Percentiles rank a stretch among this genome's conserved stretches.
Conservation (phyloP, 1,140 invertebrate genomes). For the Hetaerina americana region DNA sequence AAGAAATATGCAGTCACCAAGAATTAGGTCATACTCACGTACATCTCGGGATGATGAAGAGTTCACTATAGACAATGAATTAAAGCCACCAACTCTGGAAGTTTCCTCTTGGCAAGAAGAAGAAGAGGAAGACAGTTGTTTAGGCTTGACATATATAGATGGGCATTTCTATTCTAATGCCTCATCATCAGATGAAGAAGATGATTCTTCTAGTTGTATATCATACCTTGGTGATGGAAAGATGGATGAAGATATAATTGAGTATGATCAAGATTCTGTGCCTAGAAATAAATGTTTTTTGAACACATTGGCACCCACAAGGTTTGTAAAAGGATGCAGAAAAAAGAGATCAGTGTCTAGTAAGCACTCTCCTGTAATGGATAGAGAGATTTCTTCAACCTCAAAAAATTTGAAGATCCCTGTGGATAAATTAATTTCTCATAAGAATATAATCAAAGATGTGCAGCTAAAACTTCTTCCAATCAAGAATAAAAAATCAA, state of each 20-base stretch:
- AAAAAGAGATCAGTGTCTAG: too few species aligned
- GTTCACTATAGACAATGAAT: not conserved
- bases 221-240: not conserved
- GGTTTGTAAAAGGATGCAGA: not conserved
- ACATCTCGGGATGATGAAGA: not conserved
- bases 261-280: not conserved
- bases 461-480: not conserved
- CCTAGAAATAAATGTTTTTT: not conserved
- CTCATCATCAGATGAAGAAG: conserved; percentile 10
- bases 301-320: not conserved
- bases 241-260: not conserved
- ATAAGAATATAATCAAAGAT: not conserved
- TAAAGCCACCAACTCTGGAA: not conserved
- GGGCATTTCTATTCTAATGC: conserved; percentile 13
- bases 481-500: not conserved
- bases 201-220: not conserved
- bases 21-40: not conserved
- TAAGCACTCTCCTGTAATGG: too few species aligned
- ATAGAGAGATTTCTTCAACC: too few species aligned
- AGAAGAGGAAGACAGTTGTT: not conserved
- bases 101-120: conserved; percentile 2
- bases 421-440: too few species aligned
- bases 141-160: conserved; percentile 10
- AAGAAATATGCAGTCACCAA: not conserved
- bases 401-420: too few species aligned